Evolutionary conservation across 2,113 vertebrate genomes (phyloP), one percentile per base, ranked within the genome.

Genomic region (Vireo altiloquus): DNA sequence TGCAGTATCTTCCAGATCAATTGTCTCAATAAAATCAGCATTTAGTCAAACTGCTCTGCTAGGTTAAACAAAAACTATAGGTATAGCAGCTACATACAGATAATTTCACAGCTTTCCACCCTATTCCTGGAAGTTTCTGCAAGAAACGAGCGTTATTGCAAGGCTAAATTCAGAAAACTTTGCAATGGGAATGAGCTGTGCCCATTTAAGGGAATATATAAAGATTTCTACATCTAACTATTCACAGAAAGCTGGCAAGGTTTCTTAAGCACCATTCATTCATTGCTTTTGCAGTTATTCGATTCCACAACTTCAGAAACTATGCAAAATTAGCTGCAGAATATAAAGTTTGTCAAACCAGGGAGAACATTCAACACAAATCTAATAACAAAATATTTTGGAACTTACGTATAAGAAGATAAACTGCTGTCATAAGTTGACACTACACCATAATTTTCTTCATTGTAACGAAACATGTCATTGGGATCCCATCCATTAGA

Each of bases 401-500:
- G 84, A 95, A 98, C 99, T 99, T 98, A 99, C 99, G 99, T 99
- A 92, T 99, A 99, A 56, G 99, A 99, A 95, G 99, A 99, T 82
- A 99, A 98, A 98, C 99, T 99, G 98, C 99, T 99, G 98, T 99
- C 99, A 81, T 99, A 99, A 54, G 99, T 99, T 78, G 99, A 99
- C 87, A 99, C 98, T 89, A 99, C 98, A 90, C 99, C 99, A 82
- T 99, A 99, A 95, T 99, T 99, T 98, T 99, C 99, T 98, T 99
- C 99, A 96, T 99, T 99, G 98, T 99, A 99, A 96, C 99, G 99
- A 98, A 99, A 99, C 99, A 99, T 99, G 97, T 99, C 99, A 96
- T 99, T 99, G 96, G 99, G 99, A 98, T 99, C 99, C 99, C 99
- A 99, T 87, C 99, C 99, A 88, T 99, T 99, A 95, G 99, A 99